Evolutionary conservation across 2,113 vertebrate genomes (phyloP), one percentile per base, ranked within the genome.

Genomic region (Poeciliopsis turrubarensis): DNA sequence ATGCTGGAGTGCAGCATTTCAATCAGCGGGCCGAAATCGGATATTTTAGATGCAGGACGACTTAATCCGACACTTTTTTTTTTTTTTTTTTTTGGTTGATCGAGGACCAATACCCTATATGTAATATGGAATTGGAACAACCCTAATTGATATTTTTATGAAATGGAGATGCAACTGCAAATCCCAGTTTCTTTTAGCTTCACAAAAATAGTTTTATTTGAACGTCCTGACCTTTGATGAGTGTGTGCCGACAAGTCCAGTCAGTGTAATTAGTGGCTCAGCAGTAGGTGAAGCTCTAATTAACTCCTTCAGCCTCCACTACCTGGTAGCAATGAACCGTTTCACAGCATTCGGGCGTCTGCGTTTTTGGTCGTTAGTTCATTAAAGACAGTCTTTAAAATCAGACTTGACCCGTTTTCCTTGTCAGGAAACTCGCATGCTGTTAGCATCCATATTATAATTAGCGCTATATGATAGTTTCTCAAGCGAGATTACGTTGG

Each of bases 191-290:
- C 5, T 47, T 47, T 47, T 19, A 19, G 14, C 4, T 41, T 47
- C 4, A 6, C 26, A 62, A 62, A 62, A 30, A 7, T 77, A 62
- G 39, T 75, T 83, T 84, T 73, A 74, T 84, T 75, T 44, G 29
- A 80, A 80, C 60, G 81, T 71, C 74, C 27, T 83, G 77, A 76
- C 78, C 71, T 83, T 81, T 72, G 83, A 84, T 80, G 77, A 85
- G 25, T 60, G 65, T 70, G 78, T 73, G 44, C 61, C 76, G 71
- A 78, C 86, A 82, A 87, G 83, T 34, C 57, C 73, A 73, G 73
- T 79, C 70, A 73, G 68, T 75, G 62, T 86, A 82, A 89, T 89
- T 86, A 89, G 72, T 9, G 22, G 60, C 77, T 79, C 22, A n/a
- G 68, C 69, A 65, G 12, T 34, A 75, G 72, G 77, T 2, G 54